Conservation (phyloP, 2,888 invertebrate genomes). For the Phasia obesa region DNA sequence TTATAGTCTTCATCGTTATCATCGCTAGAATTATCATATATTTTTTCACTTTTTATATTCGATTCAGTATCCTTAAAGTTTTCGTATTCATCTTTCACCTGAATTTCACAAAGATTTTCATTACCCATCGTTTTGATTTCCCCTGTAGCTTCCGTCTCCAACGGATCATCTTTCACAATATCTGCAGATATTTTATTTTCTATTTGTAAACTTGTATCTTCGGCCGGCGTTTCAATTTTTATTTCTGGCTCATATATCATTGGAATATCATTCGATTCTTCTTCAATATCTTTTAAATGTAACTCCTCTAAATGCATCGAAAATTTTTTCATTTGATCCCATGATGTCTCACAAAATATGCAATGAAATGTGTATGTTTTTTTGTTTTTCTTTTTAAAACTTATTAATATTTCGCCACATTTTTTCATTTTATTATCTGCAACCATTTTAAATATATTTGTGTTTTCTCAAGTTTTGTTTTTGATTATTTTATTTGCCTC, state of each 20-base stretch:
- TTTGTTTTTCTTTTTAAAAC: conserved; percentile 53
- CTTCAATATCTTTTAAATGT: conserved; percentile 41
- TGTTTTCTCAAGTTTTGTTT: not conserved
- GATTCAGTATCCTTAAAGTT: not conserved
- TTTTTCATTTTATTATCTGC: conserved; percentile 52
- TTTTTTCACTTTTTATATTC: conserved; percentile 39
- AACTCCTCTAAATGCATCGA: conserved; percentile 56
- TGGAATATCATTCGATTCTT: conserved; percentile 17
- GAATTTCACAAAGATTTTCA: conserved; percentile 14
- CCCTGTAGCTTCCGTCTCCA: conserved; percentile 21
- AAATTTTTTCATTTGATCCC: conserved; percentile 67
- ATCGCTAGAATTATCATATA: conserved; percentile 30
- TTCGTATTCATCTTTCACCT: conserved; percentile 38
- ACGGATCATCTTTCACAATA: conserved; percentile 48
- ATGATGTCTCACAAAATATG: conserved; percentile 56
- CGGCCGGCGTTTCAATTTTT: conserved; percentile 44
- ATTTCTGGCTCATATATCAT: conserved; percentile 52
- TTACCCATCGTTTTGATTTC: not conserved
- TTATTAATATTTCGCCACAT: conserved; percentile 63
- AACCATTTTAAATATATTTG: conserved; percentile 56
- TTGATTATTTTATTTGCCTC: not conserved
- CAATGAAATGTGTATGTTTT: conserved; percentile 60
- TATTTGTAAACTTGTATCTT: conserved; percentile 20
- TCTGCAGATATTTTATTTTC: conserved; percentile 27
- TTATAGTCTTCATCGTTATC: conserved; percentile 55